These are phyloP conservation scores for Silvanus unidentatus DNA, from an alignment of 2,888 invertebrate species.

Conservation along the genomic window DNA sequence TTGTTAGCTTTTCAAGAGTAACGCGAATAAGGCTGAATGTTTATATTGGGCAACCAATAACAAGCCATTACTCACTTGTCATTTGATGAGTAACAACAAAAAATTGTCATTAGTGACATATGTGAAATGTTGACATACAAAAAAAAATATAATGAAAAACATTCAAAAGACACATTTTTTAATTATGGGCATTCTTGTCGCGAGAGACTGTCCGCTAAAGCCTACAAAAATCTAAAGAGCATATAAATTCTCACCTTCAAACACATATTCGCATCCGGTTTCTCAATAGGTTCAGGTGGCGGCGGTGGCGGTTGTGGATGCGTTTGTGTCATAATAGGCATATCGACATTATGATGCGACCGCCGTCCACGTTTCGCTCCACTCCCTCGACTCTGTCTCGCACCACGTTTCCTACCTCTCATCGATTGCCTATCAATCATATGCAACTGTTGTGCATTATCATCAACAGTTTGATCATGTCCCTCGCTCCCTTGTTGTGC, in stretches of 20 bases:
- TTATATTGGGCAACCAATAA: no score
- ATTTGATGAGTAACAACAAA: no score
- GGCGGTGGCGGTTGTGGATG: constrained; percentile 51
- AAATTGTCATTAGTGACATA: no score
- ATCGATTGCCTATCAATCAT: constrained; percentile 2
- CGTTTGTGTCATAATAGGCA: constrained; percentile 44
- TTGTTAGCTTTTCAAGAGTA: no score
- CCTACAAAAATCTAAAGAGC: no score
- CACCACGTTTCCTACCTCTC: constrained; percentile 37
- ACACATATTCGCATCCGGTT: constrained; percentile 82
- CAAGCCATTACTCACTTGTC: no score
- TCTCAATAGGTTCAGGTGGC: constrained; percentile 64
- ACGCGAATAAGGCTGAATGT: no score
- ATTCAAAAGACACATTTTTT: no score
- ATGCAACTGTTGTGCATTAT: constrained; percentile 28
- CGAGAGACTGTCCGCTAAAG: no score
- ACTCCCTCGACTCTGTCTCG: constrained; percentile 33
- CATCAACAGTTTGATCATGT: constrained; percentile 33
- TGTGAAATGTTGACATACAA: no score
- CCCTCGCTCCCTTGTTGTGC: constrained; percentile 36
- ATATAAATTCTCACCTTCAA: constrained; percentile 53
- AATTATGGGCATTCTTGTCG: no score
- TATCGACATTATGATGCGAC: constrained; percentile 40
- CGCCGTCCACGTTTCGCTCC: constrained; percentile 32
- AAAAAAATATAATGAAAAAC: no score